A percentile compares a stretch with the other conserved stretches of the same genome.
These are phyloP conservation scores for Lasioglossum vierecki DNA, from an alignment of 2,888 invertebrate genomes.

Conservation along the genomic window DNA sequence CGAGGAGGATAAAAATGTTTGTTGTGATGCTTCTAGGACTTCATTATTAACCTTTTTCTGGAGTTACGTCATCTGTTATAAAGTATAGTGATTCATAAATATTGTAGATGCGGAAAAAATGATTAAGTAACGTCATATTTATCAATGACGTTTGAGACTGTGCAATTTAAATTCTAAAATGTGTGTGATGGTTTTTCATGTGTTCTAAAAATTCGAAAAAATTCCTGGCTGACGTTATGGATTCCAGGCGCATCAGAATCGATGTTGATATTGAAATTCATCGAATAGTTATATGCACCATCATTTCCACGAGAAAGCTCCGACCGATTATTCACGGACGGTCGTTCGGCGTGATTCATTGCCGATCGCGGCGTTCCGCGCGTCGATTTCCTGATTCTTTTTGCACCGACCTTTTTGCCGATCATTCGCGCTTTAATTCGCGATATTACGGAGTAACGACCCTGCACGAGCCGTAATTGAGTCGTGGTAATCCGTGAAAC, in stretches of 20 bases:
- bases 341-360: constrained; percentile 49
- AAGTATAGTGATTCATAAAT: background rate
- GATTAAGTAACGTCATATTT: background rate
- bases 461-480: constrained; percentile 36
- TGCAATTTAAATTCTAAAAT: no score
- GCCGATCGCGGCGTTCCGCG: constrained; percentile 16
- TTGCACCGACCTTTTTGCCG: constrained; percentile 1
- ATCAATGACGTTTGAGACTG: background rate
- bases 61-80: background rate
- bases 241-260: background rate
- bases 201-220: background rate
- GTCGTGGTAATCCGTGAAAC: background rate
- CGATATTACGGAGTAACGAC: constrained; percentile 11
- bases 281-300: background rate
- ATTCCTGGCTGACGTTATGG: background rate
- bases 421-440: background rate
- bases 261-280: background rate
- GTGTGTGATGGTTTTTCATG: no score
- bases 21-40: background rate
- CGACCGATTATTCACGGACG: constrained; percentile 51
- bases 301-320: constrained; percentile 41
- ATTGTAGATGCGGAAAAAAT: background rate
- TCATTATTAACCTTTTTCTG: background rate
- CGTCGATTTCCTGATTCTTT: constrained; percentile 33
- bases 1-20: background rate